Percentiles rank a stretch among this genome's conserved stretches.
Evolutionary conservation across 2,888 invertebrate genomes (phyloP).

Genomic region (Dendrolimus pini): DNA sequence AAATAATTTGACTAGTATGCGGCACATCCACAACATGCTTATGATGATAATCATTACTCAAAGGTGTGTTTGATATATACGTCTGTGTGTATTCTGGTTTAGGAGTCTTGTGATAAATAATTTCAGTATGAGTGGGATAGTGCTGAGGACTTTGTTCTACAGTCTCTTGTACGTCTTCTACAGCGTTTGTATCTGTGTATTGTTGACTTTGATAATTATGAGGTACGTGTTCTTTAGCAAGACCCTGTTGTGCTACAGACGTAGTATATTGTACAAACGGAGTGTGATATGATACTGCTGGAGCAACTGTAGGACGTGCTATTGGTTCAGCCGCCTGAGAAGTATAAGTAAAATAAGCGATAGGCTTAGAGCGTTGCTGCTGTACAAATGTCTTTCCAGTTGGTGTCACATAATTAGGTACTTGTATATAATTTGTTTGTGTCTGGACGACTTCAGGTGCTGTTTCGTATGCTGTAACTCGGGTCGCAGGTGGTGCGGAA

Average conservation of each 20-base stretch:
- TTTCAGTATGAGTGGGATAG: constrained; percentile 39
- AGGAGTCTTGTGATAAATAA: constrained; percentile 30
- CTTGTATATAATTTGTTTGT: constrained; percentile 47
- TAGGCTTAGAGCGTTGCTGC: constrained; percentile 31
- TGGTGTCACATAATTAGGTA: constrained; percentile 43
- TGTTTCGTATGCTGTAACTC: constrained; percentile 30
- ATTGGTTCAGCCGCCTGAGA: constrained; percentile 39
- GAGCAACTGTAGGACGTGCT: constrained; percentile 37
- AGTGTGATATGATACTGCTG: constrained; percentile 38
- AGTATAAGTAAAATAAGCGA: constrained; percentile 44
- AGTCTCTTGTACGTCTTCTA: constrained; percentile 40
- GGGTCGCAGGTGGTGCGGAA: constrained; percentile 7
- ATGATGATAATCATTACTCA: constrained; percentile 44
- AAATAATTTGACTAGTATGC: constrained; percentile 47
- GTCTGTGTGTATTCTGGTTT: constrained; percentile 41
- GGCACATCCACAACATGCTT: constrained; percentile 44
- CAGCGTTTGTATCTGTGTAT: constrained; percentile 40
- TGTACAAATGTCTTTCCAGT: constrained; percentile 45
- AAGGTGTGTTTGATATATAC: constrained; percentile 46
- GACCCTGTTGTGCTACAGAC: constrained; percentile 31
- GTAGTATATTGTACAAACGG: constrained; percentile 20
- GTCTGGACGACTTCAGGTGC: constrained; percentile 41
- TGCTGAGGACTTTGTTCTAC: constrained; percentile 39
- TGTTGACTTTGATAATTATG: constrained; percentile 34
- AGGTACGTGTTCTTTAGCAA: constrained; percentile 27